Evolutionary conservation across 2,797 vertebrate genomes (phyloP).

Genomic region (Pteronotus mesoamericanus): DNA sequence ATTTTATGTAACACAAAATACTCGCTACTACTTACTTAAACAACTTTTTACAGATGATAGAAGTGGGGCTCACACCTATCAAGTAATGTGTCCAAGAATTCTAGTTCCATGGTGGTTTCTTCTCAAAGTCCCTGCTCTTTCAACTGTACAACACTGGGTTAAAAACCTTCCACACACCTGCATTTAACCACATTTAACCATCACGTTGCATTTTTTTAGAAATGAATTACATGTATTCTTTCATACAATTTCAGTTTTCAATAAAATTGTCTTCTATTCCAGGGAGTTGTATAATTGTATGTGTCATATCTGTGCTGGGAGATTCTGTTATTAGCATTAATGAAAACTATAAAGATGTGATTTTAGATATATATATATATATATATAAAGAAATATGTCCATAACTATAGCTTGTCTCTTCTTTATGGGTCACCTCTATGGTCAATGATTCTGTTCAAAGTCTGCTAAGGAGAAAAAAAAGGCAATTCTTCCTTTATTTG

Average conservation of each 20-base stretch:
- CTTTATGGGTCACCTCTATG: not conserved
- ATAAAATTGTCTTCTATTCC: not conserved
- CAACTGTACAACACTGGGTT: not conserved
- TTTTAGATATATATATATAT: not conserved
- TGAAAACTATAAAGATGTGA: not conserved
- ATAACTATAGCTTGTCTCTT: not conserved
- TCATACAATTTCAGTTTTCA: conserved; percentile 40
- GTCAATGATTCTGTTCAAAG: not conserved
- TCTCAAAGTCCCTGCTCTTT: not conserved
- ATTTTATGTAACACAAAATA: not conserved
- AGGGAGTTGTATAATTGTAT: not conserved
- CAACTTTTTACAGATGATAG: not conserved
- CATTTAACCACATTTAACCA: not conserved
- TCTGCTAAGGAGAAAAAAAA: not conserved
- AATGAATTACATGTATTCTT: not conserved
- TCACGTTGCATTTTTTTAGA: not conserved
- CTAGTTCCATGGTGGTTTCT: not conserved
- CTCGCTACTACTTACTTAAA: not conserved
- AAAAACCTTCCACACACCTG: not conserved
- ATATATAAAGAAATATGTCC: not conserved
- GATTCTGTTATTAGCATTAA: not conserved
- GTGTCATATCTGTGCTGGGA: not conserved
- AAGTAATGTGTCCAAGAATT: not conserved
- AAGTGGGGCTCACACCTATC: not conserved
- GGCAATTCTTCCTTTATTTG: not conserved